Base-by-base conservation (phyloP, 2,888 invertebrate genomes). In the Euplexia lucipara region DNA sequence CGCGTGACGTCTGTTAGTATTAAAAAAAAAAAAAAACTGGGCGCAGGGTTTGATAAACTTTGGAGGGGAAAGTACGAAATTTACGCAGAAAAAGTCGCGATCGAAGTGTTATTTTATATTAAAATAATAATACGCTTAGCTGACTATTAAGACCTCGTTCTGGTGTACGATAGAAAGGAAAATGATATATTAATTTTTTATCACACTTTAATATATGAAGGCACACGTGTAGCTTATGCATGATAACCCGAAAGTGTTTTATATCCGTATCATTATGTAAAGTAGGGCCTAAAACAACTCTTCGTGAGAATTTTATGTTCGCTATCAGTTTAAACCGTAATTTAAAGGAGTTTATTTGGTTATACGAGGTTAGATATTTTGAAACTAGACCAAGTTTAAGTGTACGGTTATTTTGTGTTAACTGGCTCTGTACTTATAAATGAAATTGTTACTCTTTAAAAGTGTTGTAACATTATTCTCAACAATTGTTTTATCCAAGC, bases 231-330 rank as follows among this genome's bases (percentile, higher is more conserved):
- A 56, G 51, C 42, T 49, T 62, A 45, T 61, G 35, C 59, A 60
- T 71, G 63, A 70, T 67, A 72, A 61, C 66, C 72, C 60, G 65
- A 61, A 76, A 83, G 75, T 82, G 83, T 84, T 87, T 87, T 89
- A 88, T 87, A 83, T 82, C 82, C 83, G 81, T 84, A 85, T 88
- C 88, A 90, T 92, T 92, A 92, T 92, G 92, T 90, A 91, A 92
- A 92, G 81, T 84, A 86, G 87, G 86, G 82, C 89, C 92, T 92
- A 91, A 92, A 92, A 90, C 91, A 92, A 92, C 92, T 91, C 87
- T 84, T 83, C 83, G 86, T 68, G 84, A 83, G 85, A 88, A 88
- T 91, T 89, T 91, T 91, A 80, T 62, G 69, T 59, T 80, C 86
- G 87, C 85, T 92, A 92, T 92, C 91, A 86, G 87, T 83, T 82